Evolutionary conservation across 2,797 vertebrate species (phyloP), one percentile per base, ranked within the genome.

Genomic region (Balearica regulorum): DNA sequence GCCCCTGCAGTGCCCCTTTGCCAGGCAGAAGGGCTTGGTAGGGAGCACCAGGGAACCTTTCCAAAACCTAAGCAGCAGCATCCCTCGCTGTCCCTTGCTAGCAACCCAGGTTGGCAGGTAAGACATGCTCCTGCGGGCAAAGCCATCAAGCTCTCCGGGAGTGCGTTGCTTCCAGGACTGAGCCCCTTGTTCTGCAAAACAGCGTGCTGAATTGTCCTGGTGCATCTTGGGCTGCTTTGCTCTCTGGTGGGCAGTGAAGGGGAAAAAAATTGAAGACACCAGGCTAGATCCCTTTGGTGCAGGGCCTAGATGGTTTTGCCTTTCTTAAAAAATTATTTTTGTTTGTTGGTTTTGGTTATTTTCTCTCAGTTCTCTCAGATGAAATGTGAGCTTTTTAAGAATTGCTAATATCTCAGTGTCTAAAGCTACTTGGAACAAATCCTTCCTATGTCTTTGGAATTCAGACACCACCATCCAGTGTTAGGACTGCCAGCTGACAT

Each of bases 121-220:
- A 65, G 72, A 57, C 7, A 26, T 0, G 1, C 21, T 80, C 6
- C 12, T 26, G 8, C 22, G 8, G 53, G 29, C 29, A 71, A 57
- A 79, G 18, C 15, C 2, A 1, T 22, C 2, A 3, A 69, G 37
- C 21, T 6, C 8, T 60, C 24, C 5, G 5, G 13, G 43, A 31
- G 21, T 10, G 31, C 1, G 1, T 18, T 37, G 28, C 28, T 53
- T 69, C 22, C 28, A 58, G 25, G 44, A 76, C 29, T 39, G 39
- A 26, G 12, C 6, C 13, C 4, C 19, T 78, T 4, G 0, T 62
- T 70, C 48, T 69, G 39, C n/a, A 78, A 24, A 78, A 41, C 13
- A 48, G 8, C 12, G 15, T 54, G 29, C 33, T 77, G 46, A 69
- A 7, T 26, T 53, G 33, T 46, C 33, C 19, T 28, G 39, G 11